Evolutionary conservation across 2,797 vertebrate species (phyloP), one percentile per base, ranked within the genome.

Genomic region (Sebastes minor): DNA sequence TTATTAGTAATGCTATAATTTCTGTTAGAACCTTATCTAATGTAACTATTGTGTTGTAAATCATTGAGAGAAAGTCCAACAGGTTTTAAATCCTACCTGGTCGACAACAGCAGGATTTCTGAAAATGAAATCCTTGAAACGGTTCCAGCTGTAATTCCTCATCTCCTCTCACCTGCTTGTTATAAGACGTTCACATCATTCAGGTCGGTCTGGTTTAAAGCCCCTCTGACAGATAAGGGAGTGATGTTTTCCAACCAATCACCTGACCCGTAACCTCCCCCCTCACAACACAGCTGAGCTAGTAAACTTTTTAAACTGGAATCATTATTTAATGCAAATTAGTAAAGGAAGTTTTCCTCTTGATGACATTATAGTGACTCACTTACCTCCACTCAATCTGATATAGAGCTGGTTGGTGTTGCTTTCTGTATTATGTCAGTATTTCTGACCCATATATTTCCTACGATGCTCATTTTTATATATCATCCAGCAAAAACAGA

Each of bases 41-140:
- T 33, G 14, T 23, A 53, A 12, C 6, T 42, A 13, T 56, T 70
- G 27, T 65, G 4, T 57, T 9, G 7, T 30, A 33, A 46, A 32
- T 35, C 16, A 28, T 38, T 0, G 0, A 73, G 20, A 71, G 25
- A 60, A 64, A 63, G 33, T 71, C 14, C 49, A 64, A 64, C 16
- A 53, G 71, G 23, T 79, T 53, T 77, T 1, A 2, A 33, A 12
- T 77, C 88, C 25, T 90, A 94, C 93, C 92, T 90, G 73, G 27
- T 87, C 23, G 4, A 70, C 83, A 38, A 73, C 85, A 27, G 85
- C 85, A 67, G 88, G 63, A 74, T 93, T 94, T 33, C 62, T 82
- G 20, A 90, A 86, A 62, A 94, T 85, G 2, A 94, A 86, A 69
- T 84, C 80, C 22, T 55, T 92, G 18, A 92, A 83, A 80, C 38